These are phyloP conservation scores for Linnaemya tessellans DNA, from an alignment of 2,888 invertebrate species.

Conservation along the genomic window DNA sequence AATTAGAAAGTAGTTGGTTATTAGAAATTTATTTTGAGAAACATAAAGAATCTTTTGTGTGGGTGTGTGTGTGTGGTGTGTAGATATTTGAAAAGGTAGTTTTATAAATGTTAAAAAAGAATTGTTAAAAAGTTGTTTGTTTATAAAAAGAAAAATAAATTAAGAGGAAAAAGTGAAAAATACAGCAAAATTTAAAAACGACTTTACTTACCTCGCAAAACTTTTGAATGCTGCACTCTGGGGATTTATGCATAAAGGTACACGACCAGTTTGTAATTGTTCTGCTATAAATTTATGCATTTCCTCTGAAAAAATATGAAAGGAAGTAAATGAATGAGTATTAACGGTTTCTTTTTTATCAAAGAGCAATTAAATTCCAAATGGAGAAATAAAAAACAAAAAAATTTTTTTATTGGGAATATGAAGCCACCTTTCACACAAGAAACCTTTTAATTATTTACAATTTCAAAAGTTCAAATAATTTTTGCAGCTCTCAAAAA, in stretches of 20 bases:
- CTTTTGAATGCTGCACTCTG: constrained; percentile 99
- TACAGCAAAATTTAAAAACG: constrained; percentile 22
- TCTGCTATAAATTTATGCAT: constrained; percentile 99
- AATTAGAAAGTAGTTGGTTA: constrained; percentile 29
- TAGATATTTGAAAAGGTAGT: neutral
- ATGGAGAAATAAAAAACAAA: no score
- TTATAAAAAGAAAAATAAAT: neutral
- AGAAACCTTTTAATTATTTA: no score
- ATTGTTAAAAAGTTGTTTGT: constrained; percentile 20
- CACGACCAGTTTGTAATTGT: constrained; percentile 96
- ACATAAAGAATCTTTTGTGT: constrained; percentile 39
- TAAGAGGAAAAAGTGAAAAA: constrained; percentile 23
- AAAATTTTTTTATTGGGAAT: no score
- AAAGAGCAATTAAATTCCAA: no score
- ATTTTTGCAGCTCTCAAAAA: no score
- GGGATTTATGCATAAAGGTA: constrained; percentile 99
- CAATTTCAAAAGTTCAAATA: no score
- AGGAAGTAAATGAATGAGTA: constrained; percentile 10
- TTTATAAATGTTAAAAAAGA: constrained; percentile 23
- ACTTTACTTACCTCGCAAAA: constrained; percentile 97
- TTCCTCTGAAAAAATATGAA: constrained; percentile 89
- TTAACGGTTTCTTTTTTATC: no score
- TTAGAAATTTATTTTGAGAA: constrained; percentile 16
- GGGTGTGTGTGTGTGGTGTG: neutral
- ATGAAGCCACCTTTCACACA: no score